Conservation (phyloP, 1,140 invertebrate species). For the Eriosoma lanigerum region DNA sequence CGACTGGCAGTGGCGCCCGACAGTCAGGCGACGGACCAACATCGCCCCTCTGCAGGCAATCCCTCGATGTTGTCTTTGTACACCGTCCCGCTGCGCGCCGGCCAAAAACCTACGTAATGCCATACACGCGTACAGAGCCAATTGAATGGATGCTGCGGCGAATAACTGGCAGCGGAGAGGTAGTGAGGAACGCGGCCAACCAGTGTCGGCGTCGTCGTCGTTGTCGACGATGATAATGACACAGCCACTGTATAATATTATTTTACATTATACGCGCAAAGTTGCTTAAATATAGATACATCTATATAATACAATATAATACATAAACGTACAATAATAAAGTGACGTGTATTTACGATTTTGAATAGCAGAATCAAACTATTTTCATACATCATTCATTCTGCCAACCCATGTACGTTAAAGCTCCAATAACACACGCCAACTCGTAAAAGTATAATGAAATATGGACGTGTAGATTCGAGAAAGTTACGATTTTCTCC, state of each 20-base stretch:
- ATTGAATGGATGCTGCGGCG: not conserved
- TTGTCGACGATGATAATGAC: conserved; percentile 13
- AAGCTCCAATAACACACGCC: no score
- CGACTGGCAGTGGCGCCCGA: conserved; percentile 43
- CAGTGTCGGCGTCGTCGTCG: not conserved
- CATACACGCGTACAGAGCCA: not conserved
- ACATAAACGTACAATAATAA: no score
- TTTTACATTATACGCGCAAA: not conserved
- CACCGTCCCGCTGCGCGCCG: not conserved
- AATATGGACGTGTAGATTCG: no score
- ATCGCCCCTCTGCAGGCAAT: not conserved
- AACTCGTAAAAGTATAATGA: no score
- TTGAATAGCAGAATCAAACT: no score
- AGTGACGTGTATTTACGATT: no score
- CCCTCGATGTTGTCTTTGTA: not conserved
- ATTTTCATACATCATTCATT: not conserved
- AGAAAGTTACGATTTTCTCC: no score
- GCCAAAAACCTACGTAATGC: conserved; percentile 25
- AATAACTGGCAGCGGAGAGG: not conserved
- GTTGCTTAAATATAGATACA: no score
- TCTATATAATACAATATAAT: no score
- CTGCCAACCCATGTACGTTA: not conserved
- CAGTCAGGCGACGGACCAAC: conserved; percentile 40
- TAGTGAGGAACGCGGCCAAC: not conserved
- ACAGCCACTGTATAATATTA: not conserved